phyloP scores from a whole-genome alignment of 1,140 invertebrate genomes.

The Nephotettix cincticeps region DNA sequence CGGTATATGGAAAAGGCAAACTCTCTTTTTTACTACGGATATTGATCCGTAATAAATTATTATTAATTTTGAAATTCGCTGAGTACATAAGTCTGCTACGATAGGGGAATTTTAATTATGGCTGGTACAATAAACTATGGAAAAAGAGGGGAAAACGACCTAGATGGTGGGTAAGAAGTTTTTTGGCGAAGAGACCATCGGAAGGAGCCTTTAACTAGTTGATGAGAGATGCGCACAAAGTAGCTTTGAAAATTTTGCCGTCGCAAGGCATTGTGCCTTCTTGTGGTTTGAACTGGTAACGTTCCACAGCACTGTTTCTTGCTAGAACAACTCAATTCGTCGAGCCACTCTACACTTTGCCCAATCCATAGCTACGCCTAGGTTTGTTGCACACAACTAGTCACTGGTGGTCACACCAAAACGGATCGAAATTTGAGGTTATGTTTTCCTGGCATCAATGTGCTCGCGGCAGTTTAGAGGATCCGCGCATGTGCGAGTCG shows the following conservation, averaged over 20 bases:
- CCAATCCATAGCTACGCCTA: not conserved
- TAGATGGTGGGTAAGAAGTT: too few species aligned
- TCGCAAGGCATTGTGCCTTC: conserved; percentile 7
- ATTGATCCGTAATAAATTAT: too few species aligned
- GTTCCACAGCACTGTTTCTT: conserved; percentile 2
- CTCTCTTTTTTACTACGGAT: too few species aligned
- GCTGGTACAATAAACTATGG: too few species aligned
- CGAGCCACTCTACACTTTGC: not conserved
- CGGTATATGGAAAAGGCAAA: too few species aligned
- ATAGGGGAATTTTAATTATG: too few species aligned
- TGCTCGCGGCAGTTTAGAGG: not conserved
- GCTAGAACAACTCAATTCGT: not conserved
- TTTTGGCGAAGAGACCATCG: too few species aligned
- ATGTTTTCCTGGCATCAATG: not conserved
- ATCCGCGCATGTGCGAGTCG: not conserved
- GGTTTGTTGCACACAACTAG: not conserved
- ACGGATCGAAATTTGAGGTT: not conserved
- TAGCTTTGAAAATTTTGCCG: not conserved
- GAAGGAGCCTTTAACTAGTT: too few species aligned
- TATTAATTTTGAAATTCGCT: too few species aligned
- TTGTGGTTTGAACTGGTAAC: not conserved
- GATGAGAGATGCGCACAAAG: too few species aligned
- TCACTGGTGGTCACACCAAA: not conserved
- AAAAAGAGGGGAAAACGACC: too few species aligned
- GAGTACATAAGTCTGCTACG: too few species aligned